These are phyloP conservation scores for Autographa pulchrina DNA, from an alignment of 2,888 invertebrate species.

Conservation along the genomic window DNA sequence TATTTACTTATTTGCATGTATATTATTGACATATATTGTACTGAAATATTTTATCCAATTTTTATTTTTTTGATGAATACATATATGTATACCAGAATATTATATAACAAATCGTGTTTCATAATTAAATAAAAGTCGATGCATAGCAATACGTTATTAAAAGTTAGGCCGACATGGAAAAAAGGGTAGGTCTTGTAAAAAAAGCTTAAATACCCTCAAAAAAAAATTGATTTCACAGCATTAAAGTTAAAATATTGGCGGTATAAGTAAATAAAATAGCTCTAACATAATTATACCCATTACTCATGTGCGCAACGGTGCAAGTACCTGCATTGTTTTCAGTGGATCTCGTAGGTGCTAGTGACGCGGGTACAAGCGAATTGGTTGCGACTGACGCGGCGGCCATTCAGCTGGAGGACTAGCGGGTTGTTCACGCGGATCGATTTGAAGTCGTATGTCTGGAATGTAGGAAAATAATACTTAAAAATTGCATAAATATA, in stretches of 20 bases:
- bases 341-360: constrained; percentile 90
- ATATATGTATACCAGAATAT: too few species aligned
- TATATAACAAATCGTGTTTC: too few species aligned
- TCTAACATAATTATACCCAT: neutral
- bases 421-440: constrained; percentile 95
- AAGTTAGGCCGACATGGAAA: too few species aligned
- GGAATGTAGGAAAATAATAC: constrained; percentile 56
- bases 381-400: constrained; percentile 91
- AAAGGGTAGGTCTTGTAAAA: too few species aligned
- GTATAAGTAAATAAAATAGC: neutral
- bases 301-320: neutral
- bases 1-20: neutral
- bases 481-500: too few species aligned
- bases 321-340: constrained; percentile 50
- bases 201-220: too few species aligned
- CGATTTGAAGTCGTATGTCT: constrained; percentile 93
- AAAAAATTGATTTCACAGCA: too few species aligned
- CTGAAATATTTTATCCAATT: neutral
- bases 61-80: too few species aligned
- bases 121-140: too few species aligned
- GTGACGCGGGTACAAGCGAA: constrained; percentile 91
- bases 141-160: too few species aligned
- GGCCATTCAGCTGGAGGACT: constrained; percentile 93
- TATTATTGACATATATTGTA: neutral
- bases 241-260: too few species aligned